phyloP scores from a whole-genome alignment of 2,113 vertebrate species.

The Anoplopoma fimbria region DNA sequence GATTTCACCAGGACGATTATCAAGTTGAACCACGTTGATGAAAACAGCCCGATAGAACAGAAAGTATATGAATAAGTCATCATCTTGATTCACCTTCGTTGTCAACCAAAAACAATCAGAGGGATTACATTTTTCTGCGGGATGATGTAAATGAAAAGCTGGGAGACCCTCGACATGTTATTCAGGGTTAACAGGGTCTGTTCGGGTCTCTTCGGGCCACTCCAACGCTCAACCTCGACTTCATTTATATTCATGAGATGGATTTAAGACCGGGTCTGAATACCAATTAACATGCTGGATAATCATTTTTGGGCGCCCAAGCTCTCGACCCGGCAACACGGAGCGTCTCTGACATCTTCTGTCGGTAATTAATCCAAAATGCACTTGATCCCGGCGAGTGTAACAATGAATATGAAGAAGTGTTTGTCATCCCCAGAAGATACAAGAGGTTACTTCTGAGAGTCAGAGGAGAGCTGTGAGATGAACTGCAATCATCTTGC shows the following conservation, averaged over 20 bases:
- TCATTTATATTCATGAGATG: slow-evolving; percentile 45
- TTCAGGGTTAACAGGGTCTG: neutral
- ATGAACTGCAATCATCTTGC: neutral
- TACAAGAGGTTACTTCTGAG: neutral
- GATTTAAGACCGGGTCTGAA: neutral
- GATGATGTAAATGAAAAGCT: neutral
- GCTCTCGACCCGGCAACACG: neutral
- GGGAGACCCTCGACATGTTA: neutral
- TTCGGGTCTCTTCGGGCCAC: neutral
- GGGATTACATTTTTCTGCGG: neutral
- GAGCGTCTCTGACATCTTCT: neutral
- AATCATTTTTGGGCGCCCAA: slow-evolving; percentile 9
- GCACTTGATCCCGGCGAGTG: neutral
- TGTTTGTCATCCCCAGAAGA: neutral
- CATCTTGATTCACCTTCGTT: neutral
- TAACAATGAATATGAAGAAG: slow-evolving; percentile 19
- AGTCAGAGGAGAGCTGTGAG: neutral
- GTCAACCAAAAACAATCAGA: neutral
- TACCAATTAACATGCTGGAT: slow-evolving; percentile 24
- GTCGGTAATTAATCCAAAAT: slow-evolving; percentile 11
- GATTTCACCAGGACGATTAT: neutral
- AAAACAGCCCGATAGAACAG: neutral
- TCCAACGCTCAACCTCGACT: neutral
- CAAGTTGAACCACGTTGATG: neutral
- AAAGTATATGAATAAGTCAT: neutral